Evolutionary conservation across 2,113 vertebrate species (phyloP).

Genomic region (Pelodiscus sinensis): DNA sequence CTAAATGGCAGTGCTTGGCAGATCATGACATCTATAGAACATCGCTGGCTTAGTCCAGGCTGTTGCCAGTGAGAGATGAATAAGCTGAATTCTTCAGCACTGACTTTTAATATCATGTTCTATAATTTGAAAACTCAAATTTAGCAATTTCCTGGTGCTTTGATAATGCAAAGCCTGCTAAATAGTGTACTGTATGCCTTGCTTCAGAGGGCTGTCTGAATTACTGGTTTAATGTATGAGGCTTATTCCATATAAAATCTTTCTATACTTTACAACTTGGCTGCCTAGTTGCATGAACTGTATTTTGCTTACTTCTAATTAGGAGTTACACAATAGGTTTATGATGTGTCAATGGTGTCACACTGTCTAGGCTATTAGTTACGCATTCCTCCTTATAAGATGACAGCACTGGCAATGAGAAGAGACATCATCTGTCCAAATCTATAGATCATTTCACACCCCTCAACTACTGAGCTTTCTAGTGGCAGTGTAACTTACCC

Average conservation of each 20-base stretch:
- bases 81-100: conserved; percentile 44
- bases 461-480: conserved; percentile 20
- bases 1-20: conserved; percentile 25
- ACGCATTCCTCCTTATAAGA: not conserved
- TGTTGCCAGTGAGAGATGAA: conserved; percentile 6
- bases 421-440: not conserved
- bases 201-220: conserved; percentile 54
- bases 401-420: not conserved
- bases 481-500: not conserved
- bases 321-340: conserved; percentile 5
- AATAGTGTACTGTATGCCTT: conserved; percentile 30
- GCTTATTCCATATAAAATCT: conserved; percentile 34
- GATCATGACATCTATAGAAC: not conserved
- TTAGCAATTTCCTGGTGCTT: conserved; percentile 56
- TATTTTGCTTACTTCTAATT: not conserved
- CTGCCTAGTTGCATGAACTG: conserved; percentile 13
- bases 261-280: conserved; percentile 34
- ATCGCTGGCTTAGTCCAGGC: not conserved
- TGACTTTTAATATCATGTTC: conserved; percentile 49
- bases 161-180: conserved; percentile 44
- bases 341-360: not conserved
- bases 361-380: not conserved
- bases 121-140: conserved; percentile 63
- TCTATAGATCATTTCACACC: not conserved
- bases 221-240: conserved; percentile 54